Base-by-base conservation (phyloP, 2,888 invertebrate species). In the Drosophila maculinotata region DNA sequence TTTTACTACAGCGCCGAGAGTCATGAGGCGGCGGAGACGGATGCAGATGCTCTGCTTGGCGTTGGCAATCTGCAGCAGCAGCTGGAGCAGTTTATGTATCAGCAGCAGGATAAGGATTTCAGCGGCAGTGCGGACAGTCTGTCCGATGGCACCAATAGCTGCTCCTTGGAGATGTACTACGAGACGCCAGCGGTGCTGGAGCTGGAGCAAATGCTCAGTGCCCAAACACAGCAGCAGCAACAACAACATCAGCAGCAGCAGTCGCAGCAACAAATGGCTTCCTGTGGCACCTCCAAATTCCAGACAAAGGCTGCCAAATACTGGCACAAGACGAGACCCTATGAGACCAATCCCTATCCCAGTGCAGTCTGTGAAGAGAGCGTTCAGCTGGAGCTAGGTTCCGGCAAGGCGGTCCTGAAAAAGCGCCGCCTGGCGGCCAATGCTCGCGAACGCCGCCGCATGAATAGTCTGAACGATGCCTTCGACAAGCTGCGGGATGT, bases 401-500 rank as follows among this genome's bases (percentile, higher is more conserved):
- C 63, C 9, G 81, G 72, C 6, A 48, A 49, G 17, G 88, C 89
- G 10, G 74, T 91, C 1, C 47, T 90, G 3, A 80, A 77, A 14
- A 93, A 93, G 71, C 92, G 95, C 10, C 92, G 95, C 26, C 89
- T 95, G 31, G 95, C 95, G 1, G 95, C 95, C 0, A 95, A 95
- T 89, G 95, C 95, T 1, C 92, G 95, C 0, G 96, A 96, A 89
- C 91, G 96, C 26, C 92, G 95, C 15, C 92, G 96, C 36, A 96
- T 96, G 95, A 94, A 94, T 89, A 94, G 94, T 47, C 90, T 95
- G 48, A 95, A 95, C 87, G 94, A 94, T 73, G 96, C 95, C 2
- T 96, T 95, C 81, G 95, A 95, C 89, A 90, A 94, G 76, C 91
- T 96, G 5, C 92, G 95, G 15, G 94, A 94, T 79, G 95, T 95